These are phyloP conservation scores for Junonia oenone DNA, from an alignment of 2,888 invertebrate species.

Conservation along the genomic window DNA sequence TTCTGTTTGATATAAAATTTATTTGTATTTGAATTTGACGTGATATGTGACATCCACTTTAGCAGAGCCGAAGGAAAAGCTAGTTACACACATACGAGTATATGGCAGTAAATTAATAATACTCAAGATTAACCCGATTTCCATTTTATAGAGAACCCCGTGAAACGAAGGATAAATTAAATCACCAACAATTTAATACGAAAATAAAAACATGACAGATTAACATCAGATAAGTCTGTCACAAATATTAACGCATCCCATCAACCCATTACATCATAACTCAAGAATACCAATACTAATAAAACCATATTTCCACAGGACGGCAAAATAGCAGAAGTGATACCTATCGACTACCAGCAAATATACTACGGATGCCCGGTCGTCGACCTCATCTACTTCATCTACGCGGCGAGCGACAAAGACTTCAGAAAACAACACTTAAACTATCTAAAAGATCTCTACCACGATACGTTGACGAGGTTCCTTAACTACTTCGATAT, in stretches of 20 bases:
- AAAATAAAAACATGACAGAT: no score
- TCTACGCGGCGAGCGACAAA: constrained; percentile 35
- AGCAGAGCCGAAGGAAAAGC: no score
- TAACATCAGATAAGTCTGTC: background rate
- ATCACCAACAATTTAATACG: no score
- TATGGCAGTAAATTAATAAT: no score
- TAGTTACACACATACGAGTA: no score
- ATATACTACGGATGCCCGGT: constrained; percentile 38
- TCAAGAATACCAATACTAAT: background rate
- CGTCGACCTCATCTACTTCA: constrained; percentile 39
- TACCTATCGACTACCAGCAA: constrained; percentile 42
- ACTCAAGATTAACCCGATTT: no score
- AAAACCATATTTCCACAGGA: constrained; percentile 36
- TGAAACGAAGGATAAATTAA: no score
- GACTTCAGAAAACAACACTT: constrained; percentile 41
- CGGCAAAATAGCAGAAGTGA: constrained; percentile 37
- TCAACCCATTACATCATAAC: background rate
- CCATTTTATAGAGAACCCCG: no score
- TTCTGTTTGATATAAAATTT: no score
- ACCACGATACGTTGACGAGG: constrained; percentile 36
- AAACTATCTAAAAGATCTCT: constrained; percentile 38
- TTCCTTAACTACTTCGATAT: constrained; percentile 41
- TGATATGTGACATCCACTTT: no score
- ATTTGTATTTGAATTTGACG: no score
- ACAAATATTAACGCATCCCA: background rate